Base-by-base conservation (phyloP, 2,888 invertebrate genomes). In the Graphium colonna region DNA sequence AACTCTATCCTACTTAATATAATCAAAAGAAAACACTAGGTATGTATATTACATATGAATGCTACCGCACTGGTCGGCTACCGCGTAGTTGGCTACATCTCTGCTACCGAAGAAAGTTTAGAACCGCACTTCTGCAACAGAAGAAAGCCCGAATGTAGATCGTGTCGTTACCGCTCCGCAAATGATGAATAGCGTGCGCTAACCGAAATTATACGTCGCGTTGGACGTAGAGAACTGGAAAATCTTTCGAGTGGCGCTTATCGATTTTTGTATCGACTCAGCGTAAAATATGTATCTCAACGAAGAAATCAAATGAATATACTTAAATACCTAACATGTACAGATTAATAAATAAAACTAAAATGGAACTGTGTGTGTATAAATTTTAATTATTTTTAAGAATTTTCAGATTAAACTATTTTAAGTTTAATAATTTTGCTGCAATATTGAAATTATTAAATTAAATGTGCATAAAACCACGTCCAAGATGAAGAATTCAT, bases 1-100 rank as follows among this genome's bases (percentile, higher is more conserved):
- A 33, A 3, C 52, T 48, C 51, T 44, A 61, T 61, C 33, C 61
- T 60, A 64, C 56, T 62, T 62, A 58, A 60, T 62, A 58, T 58
- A 56, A 59, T 56, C 57, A 57, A 43, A 52, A 63, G 55, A 62
- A 60, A 56, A 56, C 51, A 56, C 52, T 62, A 58, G 55, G 61
- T 63, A 59, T 28, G n/a, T 48, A 53, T 8, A 17, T 48, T 53
- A 53, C 48, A 63, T 51, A 46, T 53, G 59, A 62, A 62, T 60
- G 64, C 67, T 75, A 86, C 89, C 88, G 88, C 86, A 65, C 82
- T 62, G 78, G 87, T 87, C 88, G 88, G 88, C 70, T 60, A 49
- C 65, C 62, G 62, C 68, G 63, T 78, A 78, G 74, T 65, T 63
- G 88, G 84, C 89, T 89, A 89, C 89, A 89, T 89, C 71, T 87